Evolutionary conservation across 2,797 vertebrate species (phyloP).

Genomic region (Sarcophilus harrisii): DNA sequence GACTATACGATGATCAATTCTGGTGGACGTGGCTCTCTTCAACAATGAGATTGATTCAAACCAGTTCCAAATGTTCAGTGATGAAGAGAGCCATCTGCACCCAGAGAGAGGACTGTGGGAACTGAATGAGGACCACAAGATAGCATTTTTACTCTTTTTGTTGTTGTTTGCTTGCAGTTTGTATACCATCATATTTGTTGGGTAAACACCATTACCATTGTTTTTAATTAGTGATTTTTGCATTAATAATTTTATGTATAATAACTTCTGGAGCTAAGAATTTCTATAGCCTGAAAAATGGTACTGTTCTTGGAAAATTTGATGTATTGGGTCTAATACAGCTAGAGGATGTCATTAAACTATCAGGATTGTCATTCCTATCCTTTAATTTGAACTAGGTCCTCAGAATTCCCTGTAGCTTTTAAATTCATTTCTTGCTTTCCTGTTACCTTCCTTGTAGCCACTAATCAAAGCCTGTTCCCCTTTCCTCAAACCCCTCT

Average conservation of each 20-base stretch:
- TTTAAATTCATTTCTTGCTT: not conserved
- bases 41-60: too few species aligned
- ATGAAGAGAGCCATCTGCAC: too few species aligned
- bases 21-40: too few species aligned
- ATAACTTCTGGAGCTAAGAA: constrained; percentile 44
- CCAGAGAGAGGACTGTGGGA: too few species aligned
- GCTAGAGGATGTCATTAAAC: constrained; percentile 21
- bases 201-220: constrained; percentile 23
- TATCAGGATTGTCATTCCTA: not conserved
- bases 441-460: not conserved
- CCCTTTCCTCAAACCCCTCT: not conserved
- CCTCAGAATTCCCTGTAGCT: not conserved
- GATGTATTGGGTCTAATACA: constrained; percentile 20
- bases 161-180: too few species aligned
- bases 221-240: constrained; percentile 66
- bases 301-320: constrained; percentile 35
- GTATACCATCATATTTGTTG: constrained; percentile 18
- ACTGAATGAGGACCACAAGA: too few species aligned
- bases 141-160: too few species aligned
- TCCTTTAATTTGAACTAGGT: not conserved
- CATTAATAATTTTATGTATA: constrained; percentile 54
- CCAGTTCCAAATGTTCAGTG: too few species aligned
- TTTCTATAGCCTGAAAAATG: constrained; percentile 38
- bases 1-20: too few species aligned
- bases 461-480: not conserved